Base-by-base conservation (phyloP, 2,113 vertebrate species). In the Corythornis vintsioides region DNA sequence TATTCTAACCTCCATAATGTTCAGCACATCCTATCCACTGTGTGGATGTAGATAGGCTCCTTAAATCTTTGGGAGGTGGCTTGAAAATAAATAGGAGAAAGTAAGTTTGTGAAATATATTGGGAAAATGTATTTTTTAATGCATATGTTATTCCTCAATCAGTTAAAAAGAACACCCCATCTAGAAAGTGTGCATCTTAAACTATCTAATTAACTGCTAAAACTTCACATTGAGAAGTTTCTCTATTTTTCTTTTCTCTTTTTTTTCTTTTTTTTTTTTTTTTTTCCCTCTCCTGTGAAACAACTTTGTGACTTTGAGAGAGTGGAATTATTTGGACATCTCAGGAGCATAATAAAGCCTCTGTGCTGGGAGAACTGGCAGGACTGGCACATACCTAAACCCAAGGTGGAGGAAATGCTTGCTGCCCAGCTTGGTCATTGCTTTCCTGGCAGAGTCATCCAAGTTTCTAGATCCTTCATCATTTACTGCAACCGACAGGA, bases 381-480 rank as follows among this genome's bases (percentile, higher is more conserved):
- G 25, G 7, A 35, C 50, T 24, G 88, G 85, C 63, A 50, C 80
- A 83, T 97, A 99, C 99, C 99, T 97, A 94, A 99, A 99, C 57
- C 99, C 99, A 38, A 99, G 98, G 59, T 96, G 98, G 48, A 97
- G 97, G 97, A 99, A 98, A 92, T 98, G 98, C n/a, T 95, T 98
- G 97, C 99, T 99, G 94, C 99, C 99, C 91, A 99, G 96, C 76
- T 95, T 98, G 94, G 96, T 97, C 94, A 99, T 97, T 12, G 96
- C 97, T 96, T 98, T 99, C 96, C 98, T 98, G 96, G 99, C 99
- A 0, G 88, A 94, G 82, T 99, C 98, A 43, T 99, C 99, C 94
- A 99, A 89, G 96, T 98, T 98, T 92, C 98, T 98, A 43, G 99
- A 99, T 52, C 98, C 99, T 94, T 99, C 99, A 24, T 99, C 99